These are phyloP conservation scores for Anniella stebbinsi DNA, from an alignment of 2,797 vertebrate genomes.

Conservation along the genomic window DNA sequence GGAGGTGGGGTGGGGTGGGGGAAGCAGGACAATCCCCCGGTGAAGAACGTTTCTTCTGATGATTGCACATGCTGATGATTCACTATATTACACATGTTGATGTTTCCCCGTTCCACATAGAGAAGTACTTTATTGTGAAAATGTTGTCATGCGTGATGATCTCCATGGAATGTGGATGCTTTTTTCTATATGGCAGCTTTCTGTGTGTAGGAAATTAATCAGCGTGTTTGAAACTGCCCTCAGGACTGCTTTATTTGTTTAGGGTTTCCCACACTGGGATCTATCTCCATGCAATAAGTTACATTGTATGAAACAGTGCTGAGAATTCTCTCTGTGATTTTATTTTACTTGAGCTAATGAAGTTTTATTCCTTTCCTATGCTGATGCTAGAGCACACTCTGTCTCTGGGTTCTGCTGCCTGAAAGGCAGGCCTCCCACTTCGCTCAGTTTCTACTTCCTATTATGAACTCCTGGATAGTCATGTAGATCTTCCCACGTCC, in stretches of 20 bases:
- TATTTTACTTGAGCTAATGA: not conserved
- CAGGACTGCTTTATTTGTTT: not conserved
- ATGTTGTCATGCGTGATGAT: not conserved
- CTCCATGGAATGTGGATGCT: not conserved
- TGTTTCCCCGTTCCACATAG: not conserved
- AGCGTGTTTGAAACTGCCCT: not conserved
- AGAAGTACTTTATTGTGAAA: not conserved
- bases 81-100: not conserved
- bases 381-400: not conserved
- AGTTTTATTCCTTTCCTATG: not conserved
- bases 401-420: not conserved
- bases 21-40: not conserved
- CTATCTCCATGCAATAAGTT: not conserved
- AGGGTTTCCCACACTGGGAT: not conserved
- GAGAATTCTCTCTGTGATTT: not conserved
- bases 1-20: too few relatives aligned
- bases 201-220: not conserved
- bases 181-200: not conserved
- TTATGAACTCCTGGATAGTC: not conserved
- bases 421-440: not conserved
- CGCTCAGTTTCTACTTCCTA: not conserved
- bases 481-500: not conserved
- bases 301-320: not conserved
- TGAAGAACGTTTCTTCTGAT: not conserved
- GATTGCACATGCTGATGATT: not conserved